Evolutionary conservation across 2,797 vertebrate species (phyloP).

Genomic region (Morelia viridis): DNA sequence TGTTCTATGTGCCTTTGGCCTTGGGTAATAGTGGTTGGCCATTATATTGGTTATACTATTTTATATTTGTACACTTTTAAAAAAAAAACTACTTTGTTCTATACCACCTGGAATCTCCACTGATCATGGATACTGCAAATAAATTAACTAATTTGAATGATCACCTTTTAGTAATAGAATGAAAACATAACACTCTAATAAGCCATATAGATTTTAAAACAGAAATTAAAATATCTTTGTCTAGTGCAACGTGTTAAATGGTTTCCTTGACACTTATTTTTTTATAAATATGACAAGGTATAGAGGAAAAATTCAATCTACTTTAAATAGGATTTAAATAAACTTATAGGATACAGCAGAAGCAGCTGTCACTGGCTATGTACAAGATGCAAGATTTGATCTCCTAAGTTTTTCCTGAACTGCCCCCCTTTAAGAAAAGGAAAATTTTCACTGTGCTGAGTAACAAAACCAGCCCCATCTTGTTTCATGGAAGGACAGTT

Average conservation of each 20-base stretch:
- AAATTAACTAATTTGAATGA: neutral
- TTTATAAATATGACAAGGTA: neutral
- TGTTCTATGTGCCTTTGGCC: neutral
- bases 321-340: neutral
- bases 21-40: neutral
- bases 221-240: neutral
- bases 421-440: neutral
- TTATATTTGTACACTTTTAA: neutral
- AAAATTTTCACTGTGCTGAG: neutral
- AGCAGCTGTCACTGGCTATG: neutral
- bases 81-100: neutral
- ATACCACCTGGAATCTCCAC: neutral
- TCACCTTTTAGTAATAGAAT: neutral
- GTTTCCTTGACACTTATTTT: too few relatives aligned
- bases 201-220: neutral
- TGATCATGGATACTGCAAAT: neutral
- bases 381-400: neutral
- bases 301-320: neutral
- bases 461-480: neutral
- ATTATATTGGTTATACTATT: neutral
- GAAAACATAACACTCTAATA: neutral
- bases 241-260: too few relatives aligned
- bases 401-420: neutral
- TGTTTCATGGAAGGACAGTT: neutral
- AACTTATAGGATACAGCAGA: neutral